Base-by-base conservation (phyloP, 2,113 vertebrate species). In the Salminus brasiliensis region DNA sequence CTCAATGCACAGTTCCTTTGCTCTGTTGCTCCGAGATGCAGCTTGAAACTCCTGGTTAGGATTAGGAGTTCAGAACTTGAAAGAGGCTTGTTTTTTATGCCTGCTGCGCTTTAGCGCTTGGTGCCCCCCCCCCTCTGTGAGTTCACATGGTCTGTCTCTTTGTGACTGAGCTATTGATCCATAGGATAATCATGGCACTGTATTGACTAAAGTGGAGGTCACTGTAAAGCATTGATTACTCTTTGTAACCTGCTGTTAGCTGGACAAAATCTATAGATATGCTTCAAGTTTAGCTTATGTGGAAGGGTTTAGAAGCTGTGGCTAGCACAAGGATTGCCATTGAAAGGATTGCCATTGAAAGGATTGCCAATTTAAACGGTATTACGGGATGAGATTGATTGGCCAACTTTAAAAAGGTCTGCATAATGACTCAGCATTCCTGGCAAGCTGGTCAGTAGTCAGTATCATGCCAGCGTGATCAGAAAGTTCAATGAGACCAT, bases 401-500 rank as follows among this genome's bases (percentile, higher is more conserved):
- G 1, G 7, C 5, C 5, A 47, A 39, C 9, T 5, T 6, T 55
- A 21, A 23, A 25, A 11, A 8, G n/a, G 10, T 1, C 7, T 55
- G 47, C 0, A 0, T 30, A 21, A 13, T 69, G 76, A 85, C 43
- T 88, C 82, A 73, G 77, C 85, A 85, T 16, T 41, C 73, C 74
- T 70, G 1, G 9, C 8, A 57, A 25, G 72, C 32, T 30, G 18
- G 8, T 34, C 29, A 60, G 49, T 53, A 41, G 71, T 57, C 34
- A 74, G 65, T 60, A 49, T 21, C 10, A 13, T 36, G 9, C 30
- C 76, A 36, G 12, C 29, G 29, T 83, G 49, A 78, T 85, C 57
- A 59, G 69, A 85, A 65, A 49, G 13, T 53, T 32, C 21, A 80
- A 74, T 76, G 78, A 88, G 87, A 87, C 77, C 47, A 41, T 83